A percentile compares a stretch with the other conserved stretches of the same genome.
Conservation (phyloP, 2,797 vertebrate species). For the Crenichthys baileyi region DNA sequence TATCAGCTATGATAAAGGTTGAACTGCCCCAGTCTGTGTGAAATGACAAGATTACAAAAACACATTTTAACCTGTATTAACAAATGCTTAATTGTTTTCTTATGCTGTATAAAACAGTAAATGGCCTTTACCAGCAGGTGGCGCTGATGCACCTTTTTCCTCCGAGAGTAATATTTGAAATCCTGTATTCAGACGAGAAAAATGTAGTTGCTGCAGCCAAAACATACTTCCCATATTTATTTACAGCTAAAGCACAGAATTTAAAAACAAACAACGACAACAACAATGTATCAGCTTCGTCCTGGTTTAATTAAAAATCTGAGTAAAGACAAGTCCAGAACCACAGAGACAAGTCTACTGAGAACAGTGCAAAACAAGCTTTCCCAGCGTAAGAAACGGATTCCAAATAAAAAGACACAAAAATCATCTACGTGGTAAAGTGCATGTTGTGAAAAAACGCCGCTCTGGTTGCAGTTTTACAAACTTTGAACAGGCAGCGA, state of each 20-base stretch:
- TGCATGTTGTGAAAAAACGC: slow-evolving; percentile 78
- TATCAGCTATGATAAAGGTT: not conserved
- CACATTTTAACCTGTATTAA: not conserved
- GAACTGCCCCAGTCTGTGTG: too few relatives aligned
- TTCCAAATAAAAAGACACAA: slow-evolving; percentile 45
- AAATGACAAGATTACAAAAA: not conserved
- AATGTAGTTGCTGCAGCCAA: not conserved
- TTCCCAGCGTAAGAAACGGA: slow-evolving; percentile 50
- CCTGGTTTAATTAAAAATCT: slow-evolving; percentile 74
- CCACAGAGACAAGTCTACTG: slow-evolving; percentile 43
- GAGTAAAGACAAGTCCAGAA: slow-evolving; percentile 55
- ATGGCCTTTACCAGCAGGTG: slow-evolving; percentile 30
- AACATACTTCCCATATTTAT: slow-evolving; percentile 51
- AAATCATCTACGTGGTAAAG: slow-evolving; percentile 73
- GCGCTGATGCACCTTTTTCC: not conserved
- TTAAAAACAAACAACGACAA: slow-evolving; percentile 50
- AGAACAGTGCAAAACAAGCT: slow-evolving; percentile 79
- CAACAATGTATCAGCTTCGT: slow-evolving; percentile 55
- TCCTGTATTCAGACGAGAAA: not conserved
- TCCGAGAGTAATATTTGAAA: not conserved
- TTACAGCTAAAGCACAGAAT: slow-evolving; percentile 63
- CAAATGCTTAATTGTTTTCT: not conserved
- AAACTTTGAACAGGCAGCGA: slow-evolving; percentile 48
- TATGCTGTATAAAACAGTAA: not conserved
- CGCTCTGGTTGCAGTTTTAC: slow-evolving; percentile 42